Base-by-base conservation (phyloP, 2,797 vertebrate species). In the Gymnoscopelus microlampas region DNA sequence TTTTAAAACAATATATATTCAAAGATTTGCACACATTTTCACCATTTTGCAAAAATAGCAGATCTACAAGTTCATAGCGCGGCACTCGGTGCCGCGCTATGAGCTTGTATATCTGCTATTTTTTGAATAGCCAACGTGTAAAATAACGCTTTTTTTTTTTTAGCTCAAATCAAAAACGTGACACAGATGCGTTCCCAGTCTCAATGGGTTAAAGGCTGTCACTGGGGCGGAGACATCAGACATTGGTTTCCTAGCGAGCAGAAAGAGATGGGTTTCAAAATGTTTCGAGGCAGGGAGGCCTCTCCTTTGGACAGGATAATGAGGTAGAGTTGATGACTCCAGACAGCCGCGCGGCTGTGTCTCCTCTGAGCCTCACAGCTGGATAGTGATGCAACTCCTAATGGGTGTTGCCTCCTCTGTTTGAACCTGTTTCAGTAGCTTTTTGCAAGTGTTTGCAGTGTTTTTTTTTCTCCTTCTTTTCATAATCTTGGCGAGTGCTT, bases 261-360 rank as follows among this genome's bases (percentile, higher is more conserved):
- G 11, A 68, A 55, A 3, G 66, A 63, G 75, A 88, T 81, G 77
- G 67, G 62, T 76, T 78, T 81, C 61, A 14, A 51, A 76, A 73
- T 71, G 80, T 86, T 81, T 74, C 70, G 76, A 63, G 70, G 75
- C 71, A 54, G 74, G 75, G 66, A n/a, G 19, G 19, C 19, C 19
- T 19, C 19, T 19, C 26, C 57, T 82, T 54, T 68, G 73, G 82
- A 78, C 62, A 56, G 76, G 84, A 79, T 87, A 82, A 87, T 71
- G 60, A 85, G 79, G 81, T 14, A 70, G 69, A 75, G 78, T 61
- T 63, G 76, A 81, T 78, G 85, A 74, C 65, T 63, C 71, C 70
- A 69, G 79, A 80, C 74, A 80, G 78, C 68, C 79, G 76, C 79
- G 76, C 77, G 77, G 64, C 70, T 71, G 58, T 71, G 58, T 71